phyloP scores from a whole-genome alignment of 2,113 vertebrate genomes.

The Dicentrarchus labrax region DNA sequence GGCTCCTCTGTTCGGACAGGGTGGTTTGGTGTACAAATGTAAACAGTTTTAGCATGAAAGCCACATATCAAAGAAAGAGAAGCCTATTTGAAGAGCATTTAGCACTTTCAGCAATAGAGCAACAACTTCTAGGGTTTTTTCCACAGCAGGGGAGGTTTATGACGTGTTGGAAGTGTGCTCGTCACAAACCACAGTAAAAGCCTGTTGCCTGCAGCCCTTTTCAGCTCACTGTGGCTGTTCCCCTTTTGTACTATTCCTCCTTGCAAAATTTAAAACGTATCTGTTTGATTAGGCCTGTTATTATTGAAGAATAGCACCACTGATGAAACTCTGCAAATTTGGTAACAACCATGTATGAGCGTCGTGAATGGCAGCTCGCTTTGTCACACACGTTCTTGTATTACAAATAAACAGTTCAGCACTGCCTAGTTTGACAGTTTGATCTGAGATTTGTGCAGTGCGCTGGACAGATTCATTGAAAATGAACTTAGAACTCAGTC shows the following conservation, averaged over 20 bases:
- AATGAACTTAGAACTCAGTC: too few relatives aligned
- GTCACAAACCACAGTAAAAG: neutral
- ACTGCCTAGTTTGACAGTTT: too few relatives aligned
- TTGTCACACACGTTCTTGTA: too few relatives aligned
- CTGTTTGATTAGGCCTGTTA: neutral
- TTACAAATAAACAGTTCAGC: too few relatives aligned
- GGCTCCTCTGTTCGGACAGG: conserved; percentile 2
- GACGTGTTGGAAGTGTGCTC: neutral
- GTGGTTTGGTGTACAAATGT: conserved; percentile 26
- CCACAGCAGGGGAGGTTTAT: neutral
- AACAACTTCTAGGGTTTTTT: neutral
- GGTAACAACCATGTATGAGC: neutral
- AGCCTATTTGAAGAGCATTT: conserved; percentile 12
- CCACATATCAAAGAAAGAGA: conserved; percentile 13
- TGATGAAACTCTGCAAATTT: neutral
- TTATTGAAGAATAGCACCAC: neutral
- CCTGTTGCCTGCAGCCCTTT: neutral
- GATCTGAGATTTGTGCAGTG: too few relatives aligned
- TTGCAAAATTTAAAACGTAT: neutral
- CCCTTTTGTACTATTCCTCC: neutral
- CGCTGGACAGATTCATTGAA: too few relatives aligned
- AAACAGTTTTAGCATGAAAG: conserved; percentile 42
- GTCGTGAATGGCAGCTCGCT: too few relatives aligned
- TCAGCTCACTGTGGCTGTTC: neutral
- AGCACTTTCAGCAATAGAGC: neutral